Conservation (phyloP, 2,797 vertebrate species). For the Dicrostonyx torquatus region DNA sequence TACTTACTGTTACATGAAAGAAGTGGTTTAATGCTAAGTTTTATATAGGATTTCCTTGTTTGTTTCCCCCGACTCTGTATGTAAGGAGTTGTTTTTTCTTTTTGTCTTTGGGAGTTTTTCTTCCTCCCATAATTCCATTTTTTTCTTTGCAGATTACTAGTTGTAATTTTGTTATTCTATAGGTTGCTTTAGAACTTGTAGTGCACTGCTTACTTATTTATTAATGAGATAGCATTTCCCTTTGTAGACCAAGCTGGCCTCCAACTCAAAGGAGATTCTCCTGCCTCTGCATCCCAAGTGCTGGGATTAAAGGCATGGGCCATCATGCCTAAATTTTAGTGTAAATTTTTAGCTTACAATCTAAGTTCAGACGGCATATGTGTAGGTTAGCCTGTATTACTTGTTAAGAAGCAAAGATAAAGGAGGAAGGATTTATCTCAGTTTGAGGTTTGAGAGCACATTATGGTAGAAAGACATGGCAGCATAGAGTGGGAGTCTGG, state of each 20-base stretch:
- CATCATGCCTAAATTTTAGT: background rate
- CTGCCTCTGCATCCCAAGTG: background rate
- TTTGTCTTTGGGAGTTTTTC: constrained; percentile 10
- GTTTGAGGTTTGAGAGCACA: background rate
- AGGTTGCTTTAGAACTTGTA: constrained; percentile 25
- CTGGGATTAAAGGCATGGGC: background rate
- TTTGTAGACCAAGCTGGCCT: background rate
- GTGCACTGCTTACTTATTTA: background rate
- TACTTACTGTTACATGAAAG: constrained; percentile 16
- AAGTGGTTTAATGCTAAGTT: constrained; percentile 2
- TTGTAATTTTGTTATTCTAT: background rate
- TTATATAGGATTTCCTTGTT: background rate
- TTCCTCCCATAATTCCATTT: background rate
- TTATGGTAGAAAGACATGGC: background rate
- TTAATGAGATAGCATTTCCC: background rate
- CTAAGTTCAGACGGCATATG: background rate
- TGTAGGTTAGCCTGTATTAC: background rate
- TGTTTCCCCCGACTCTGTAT: background rate
- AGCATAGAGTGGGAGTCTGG: background rate
- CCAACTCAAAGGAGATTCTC: background rate
- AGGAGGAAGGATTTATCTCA: background rate
- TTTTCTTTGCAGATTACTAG: constrained; percentile 1
- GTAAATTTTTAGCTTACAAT: background rate
- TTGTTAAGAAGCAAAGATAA: background rate
- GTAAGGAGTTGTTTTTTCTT: background rate